Conservation (phyloP, 2,113 vertebrate genomes). For the Chunga burmeisteri region DNA sequence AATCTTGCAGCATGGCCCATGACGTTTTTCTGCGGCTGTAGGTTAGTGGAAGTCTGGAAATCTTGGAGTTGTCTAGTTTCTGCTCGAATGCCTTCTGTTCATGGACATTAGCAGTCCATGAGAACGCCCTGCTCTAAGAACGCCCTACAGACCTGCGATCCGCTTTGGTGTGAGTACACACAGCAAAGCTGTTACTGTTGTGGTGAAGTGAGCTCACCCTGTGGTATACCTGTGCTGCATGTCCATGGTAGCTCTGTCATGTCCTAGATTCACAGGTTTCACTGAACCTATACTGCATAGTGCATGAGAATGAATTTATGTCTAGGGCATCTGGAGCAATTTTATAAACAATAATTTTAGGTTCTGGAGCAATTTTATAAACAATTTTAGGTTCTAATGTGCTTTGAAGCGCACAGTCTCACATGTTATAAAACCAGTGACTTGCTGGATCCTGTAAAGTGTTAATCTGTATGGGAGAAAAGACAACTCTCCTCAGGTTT, state of each 20-base stretch:
- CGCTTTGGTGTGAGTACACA: rapidly evolving
- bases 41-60: neutral
- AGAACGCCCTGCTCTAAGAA: neutral
- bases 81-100: neutral
- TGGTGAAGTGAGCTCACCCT: neutral
- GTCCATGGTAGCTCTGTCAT: neutral
- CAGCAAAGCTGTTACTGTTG: neutral
- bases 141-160: neutral
- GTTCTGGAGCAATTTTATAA: neutral
- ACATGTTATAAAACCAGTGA: neutral
- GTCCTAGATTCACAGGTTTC: neutral
- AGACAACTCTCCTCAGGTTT: neutral
- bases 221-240: neutral
- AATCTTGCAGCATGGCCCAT: rapidly evolving
- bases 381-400: neutral
- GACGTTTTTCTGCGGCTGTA: neutral
- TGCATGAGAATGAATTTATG: neutral
- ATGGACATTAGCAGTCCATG: neutral
- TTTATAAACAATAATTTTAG: neutral
- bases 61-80: neutral
- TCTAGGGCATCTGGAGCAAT: no score
- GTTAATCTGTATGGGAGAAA: neutral
- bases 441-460: neutral
- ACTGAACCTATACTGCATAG: neutral
- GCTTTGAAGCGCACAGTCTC: neutral